These are phyloP conservation scores for Acrocyrtus sp. DNA, from an alignment of 2,888 invertebrate genomes.

Conservation along the genomic window DNA sequence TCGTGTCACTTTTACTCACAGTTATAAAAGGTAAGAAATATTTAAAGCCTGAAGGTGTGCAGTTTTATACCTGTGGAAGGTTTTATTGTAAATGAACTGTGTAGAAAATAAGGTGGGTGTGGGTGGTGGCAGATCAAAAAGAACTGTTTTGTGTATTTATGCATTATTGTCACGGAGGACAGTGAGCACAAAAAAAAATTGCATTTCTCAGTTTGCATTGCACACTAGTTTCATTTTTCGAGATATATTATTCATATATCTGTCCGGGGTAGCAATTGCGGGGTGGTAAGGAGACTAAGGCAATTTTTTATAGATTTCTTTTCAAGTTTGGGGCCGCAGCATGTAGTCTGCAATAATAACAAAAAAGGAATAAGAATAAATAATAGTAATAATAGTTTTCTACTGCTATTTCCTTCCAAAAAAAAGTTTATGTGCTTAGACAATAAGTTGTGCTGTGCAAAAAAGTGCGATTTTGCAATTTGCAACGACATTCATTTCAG, in stretches of 20 bases:
- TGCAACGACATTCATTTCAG: neutral
- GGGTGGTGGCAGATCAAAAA: too few species aligned
- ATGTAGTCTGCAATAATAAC: slow-evolving; percentile 45
- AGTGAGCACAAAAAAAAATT: neutral
- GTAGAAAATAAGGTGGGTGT: too few species aligned
- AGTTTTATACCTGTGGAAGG: too few species aligned
- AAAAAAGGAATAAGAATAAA: slow-evolving; percentile 13
- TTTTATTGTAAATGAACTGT: too few species aligned
- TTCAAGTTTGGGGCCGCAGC: slow-evolving; percentile 38
- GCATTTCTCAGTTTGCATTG: slow-evolving; percentile 3
- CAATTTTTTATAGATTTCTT: slow-evolving; percentile 13
- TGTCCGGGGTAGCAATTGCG: neutral
- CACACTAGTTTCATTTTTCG: neutral
- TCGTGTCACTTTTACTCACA: too few species aligned
- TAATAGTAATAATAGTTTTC: neutral
- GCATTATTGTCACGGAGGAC: neutral
- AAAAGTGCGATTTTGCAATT: neutral
- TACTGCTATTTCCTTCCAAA: too few species aligned
- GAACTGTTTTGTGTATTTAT: neutral
- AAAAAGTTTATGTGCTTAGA: too few species aligned
- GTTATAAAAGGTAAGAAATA: neutral
- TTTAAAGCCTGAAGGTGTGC: neutral
- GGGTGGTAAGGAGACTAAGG: slow-evolving; percentile 6
- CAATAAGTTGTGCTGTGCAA: neutral
- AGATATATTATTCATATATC: neutral